Conservation (phyloP, 2,888 invertebrate genomes). For the Leptarthrus brevirostris region DNA sequence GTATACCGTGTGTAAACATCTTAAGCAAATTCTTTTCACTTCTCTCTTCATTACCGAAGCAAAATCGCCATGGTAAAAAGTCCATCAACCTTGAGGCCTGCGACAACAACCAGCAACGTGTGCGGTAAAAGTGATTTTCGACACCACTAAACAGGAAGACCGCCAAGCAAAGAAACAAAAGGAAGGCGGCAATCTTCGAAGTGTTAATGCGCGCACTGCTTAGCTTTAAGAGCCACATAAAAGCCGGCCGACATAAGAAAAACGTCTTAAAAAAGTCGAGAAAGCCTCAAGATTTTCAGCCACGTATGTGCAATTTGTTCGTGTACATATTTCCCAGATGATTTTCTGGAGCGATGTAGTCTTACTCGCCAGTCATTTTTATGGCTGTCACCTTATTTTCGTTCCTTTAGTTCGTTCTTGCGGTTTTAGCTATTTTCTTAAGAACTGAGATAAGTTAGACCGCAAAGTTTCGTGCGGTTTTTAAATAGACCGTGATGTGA, state of each 20-base stretch:
- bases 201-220: constrained; percentile 32
- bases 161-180: constrained; percentile 38
- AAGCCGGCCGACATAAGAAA: constrained; percentile 17
- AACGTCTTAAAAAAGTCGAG: not conserved
- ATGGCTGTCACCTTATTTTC: constrained; percentile 23
- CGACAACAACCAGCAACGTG: constrained; percentile 42
- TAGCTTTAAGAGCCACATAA: constrained; percentile 34
- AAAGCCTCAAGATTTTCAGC: not conserved
- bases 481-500: not conserved
- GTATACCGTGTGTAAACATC: constrained; percentile 33
- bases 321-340: not conserved
- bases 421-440: constrained; percentile 10
- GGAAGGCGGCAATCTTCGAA: constrained; percentile 29
- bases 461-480: not conserved
- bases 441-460: not conserved
- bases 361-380: constrained; percentile 29
- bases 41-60: not conserved
- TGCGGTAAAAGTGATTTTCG: constrained; percentile 47
- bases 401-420: constrained; percentile 2
- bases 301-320: constrained; percentile 15
- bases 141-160: constrained; percentile 47
- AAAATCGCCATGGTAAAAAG: constrained; percentile 35
- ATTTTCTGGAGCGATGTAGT: constrained; percentile 4
- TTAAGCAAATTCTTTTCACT: constrained; percentile 5
- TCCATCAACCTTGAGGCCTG: constrained; percentile 36